These are phyloP conservation scores for Pongo pygmaeus DNA, from an alignment of 2,113 vertebrate species.

Conservation along the genomic window DNA sequence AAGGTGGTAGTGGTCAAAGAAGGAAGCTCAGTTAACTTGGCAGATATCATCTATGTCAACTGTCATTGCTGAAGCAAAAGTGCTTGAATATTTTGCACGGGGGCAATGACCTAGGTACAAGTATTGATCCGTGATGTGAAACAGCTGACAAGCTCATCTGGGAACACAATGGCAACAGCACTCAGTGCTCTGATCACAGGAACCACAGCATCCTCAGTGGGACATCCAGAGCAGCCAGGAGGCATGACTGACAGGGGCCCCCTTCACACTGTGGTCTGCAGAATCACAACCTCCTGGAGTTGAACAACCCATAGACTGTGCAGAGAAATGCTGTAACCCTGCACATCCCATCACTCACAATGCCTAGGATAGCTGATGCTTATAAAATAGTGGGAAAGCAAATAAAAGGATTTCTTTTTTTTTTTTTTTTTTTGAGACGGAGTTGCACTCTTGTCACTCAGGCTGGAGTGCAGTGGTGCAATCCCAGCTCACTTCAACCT, in stretches of 20 bases:
- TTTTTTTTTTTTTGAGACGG: too few relatives aligned
- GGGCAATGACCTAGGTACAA: background rate
- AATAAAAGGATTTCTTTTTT: background rate
- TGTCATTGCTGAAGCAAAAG: rapidly evolving
- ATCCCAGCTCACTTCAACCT: too few relatives aligned
- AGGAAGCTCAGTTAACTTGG: background rate
- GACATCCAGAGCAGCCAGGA: background rate
- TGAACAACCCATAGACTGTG: too few relatives aligned
- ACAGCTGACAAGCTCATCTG: background rate
- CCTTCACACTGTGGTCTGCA: background rate
- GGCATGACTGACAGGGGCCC: background rate
- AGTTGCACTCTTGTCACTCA: too few relatives aligned
- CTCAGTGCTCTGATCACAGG: background rate
- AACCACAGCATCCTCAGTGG: background rate
- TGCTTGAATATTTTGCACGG: background rate
- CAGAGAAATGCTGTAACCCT: background rate
- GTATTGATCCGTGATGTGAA: rapidly evolving
- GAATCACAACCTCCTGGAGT: background rate
- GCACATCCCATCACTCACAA: rapidly evolving
- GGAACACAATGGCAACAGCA: background rate
- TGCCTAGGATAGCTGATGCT: background rate
- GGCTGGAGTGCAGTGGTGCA: too few relatives aligned
- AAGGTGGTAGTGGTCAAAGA: background rate
- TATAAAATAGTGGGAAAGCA: rapidly evolving
- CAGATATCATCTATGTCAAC: background rate